Conservation (phyloP, 2,797 vertebrate species). For the Hypotaenidia okinawae region DNA sequence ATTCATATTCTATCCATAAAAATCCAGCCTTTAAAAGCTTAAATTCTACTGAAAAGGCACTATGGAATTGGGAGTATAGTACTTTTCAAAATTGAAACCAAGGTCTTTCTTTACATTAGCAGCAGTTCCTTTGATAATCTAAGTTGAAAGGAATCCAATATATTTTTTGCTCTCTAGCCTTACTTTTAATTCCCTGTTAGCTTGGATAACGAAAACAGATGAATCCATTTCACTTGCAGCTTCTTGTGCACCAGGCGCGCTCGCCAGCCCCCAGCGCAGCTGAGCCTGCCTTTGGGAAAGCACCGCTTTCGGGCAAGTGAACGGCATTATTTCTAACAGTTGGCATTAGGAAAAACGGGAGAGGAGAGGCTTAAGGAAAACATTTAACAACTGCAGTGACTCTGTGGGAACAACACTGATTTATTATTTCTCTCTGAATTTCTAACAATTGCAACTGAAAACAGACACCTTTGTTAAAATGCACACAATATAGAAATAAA, state of each 20-base stretch:
- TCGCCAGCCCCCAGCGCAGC: not conserved
- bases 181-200: conserved; percentile 10
- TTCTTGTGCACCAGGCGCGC: not conserved
- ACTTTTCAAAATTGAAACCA: conserved; percentile 1
- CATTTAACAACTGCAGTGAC: not conserved
- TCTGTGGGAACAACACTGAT: not conserved
- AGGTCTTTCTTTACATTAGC: not conserved
- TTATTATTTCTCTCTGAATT: not conserved
- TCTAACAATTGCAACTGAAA: not conserved
- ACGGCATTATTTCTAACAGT: not conserved
- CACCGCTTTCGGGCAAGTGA: not conserved
- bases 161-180: not conserved
- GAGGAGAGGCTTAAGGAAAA: not conserved
- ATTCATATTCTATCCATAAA: not conserved
- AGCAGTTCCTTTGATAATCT: conserved; percentile 5
- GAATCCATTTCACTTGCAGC: not conserved
- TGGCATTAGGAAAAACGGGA: not conserved
- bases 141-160: conserved; percentile 39
- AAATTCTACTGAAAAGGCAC: not conserved
- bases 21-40: not conserved
- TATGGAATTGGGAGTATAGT: not conserved
- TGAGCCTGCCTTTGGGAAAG: not conserved
- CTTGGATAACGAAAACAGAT: not conserved
- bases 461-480: not conserved
- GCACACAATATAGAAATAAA: not conserved